These are phyloP conservation scores for Gonatopus flavifemur DNA, from an alignment of 1,140 invertebrate species.

Conservation along the genomic window DNA sequence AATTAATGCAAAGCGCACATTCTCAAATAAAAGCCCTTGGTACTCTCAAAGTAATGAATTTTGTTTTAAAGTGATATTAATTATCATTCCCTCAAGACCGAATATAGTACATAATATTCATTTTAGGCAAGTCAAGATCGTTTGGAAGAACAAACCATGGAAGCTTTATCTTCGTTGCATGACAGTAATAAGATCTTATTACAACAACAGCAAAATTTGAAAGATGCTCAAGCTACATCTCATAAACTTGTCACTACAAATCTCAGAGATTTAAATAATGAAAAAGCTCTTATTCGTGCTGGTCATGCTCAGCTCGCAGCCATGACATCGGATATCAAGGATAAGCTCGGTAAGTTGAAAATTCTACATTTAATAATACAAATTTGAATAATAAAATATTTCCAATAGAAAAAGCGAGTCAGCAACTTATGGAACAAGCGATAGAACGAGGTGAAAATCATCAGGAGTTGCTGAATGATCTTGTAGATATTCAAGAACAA, in stretches of 20 bases:
- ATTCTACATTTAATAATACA: not conserved
- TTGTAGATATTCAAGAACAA: slow-evolving; percentile 61
- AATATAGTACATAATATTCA: slow-evolving; percentile 3
- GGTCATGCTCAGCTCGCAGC: slow-evolving; percentile 61
- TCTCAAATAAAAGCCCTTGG: slow-evolving; percentile 47
- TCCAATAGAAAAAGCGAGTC: slow-evolving; percentile 54
- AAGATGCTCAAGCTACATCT: slow-evolving; percentile 57
- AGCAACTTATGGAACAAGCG: slow-evolving; percentile 57
- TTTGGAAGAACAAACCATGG: slow-evolving; percentile 57
- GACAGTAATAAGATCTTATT: slow-evolving; percentile 60
- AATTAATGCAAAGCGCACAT: slow-evolving; percentile 62
- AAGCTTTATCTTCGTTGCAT: slow-evolving; percentile 58
- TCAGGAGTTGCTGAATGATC: slow-evolving; percentile 61
- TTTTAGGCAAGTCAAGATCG: slow-evolving; percentile 61
- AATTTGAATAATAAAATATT: slow-evolving; percentile 12
- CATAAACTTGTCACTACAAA: slow-evolving; percentile 61
- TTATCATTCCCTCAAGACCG: too few species aligned
- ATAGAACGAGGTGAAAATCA: slow-evolving; percentile 57
- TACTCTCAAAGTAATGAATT: slow-evolving; percentile 46
- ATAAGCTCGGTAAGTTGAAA: slow-evolving; percentile 58
- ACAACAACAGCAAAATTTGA: slow-evolving; percentile 60
- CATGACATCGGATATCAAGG: slow-evolving; percentile 62
- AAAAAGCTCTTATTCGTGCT: slow-evolving; percentile 64
- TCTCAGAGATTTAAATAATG: slow-evolving; percentile 60
- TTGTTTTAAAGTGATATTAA: not conserved